phyloP scores from a whole-genome alignment of 2,888 invertebrate species.

The Lasioglossum zephyrum region DNA sequence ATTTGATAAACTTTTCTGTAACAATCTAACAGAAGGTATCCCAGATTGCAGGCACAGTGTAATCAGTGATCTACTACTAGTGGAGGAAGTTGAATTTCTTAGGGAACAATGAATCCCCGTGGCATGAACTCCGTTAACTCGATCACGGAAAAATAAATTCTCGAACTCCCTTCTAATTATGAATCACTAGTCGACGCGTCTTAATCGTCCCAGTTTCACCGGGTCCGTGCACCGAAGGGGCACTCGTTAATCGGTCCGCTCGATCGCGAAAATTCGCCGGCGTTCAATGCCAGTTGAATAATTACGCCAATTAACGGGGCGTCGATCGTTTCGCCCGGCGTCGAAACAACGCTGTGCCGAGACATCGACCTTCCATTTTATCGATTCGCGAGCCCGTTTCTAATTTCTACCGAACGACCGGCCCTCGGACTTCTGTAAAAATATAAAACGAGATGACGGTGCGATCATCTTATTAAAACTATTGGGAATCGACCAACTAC shows the following conservation, averaged over 20 bases:
- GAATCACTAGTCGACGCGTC: slow-evolving; percentile 48
- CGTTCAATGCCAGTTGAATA: slow-evolving; percentile 52
- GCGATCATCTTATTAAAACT: slow-evolving; percentile 60
- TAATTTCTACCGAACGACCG: slow-evolving; percentile 34
- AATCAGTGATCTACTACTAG: background rate
- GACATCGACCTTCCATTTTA: slow-evolving; percentile 15
- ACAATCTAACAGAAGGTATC: background rate
- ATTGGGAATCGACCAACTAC: slow-evolving; percentile 21
- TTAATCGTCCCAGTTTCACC: slow-evolving; percentile 60
- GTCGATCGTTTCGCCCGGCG: slow-evolving; percentile 49
- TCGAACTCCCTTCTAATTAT: slow-evolving; percentile 57
- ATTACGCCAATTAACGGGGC: slow-evolving; percentile 66
- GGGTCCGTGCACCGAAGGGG: slow-evolving; percentile 31
- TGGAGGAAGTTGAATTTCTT: background rate
- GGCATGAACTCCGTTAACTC: slow-evolving; percentile 9
- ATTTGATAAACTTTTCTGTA: background rate
- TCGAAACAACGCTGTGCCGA: slow-evolving; percentile 36
- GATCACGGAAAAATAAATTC: slow-evolving; percentile 18
- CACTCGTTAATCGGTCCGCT: slow-evolving; percentile 62
- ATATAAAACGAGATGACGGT: background rate
- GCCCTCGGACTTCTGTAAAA: slow-evolving; percentile 10
- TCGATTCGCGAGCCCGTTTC: slow-evolving; percentile 47
- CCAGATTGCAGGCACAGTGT: background rate
- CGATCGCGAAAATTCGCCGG: slow-evolving; percentile 63
- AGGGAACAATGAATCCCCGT: slow-evolving; percentile 2